phyloP scores from a whole-genome alignment of 2,113 vertebrate species.

The Planiliza haematocheilus region DNA sequence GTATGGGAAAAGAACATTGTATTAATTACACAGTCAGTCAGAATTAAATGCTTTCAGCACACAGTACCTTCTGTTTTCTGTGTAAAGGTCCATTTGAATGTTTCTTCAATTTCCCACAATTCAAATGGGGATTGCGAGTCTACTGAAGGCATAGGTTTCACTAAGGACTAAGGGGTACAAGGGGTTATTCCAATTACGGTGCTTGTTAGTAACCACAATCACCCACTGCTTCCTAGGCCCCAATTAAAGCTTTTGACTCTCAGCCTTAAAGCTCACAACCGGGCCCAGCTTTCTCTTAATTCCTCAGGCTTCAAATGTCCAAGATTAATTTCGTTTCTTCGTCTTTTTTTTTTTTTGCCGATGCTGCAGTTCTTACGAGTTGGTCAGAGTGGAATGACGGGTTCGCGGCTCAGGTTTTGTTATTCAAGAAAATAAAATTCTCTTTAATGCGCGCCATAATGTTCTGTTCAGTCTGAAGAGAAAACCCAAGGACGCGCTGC shows the following conservation, averaged over 20 bases:
- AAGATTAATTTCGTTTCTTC: not conserved
- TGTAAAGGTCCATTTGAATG: conserved; percentile 5
- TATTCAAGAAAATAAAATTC: not conserved
- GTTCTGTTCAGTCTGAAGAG: too few relatives aligned
- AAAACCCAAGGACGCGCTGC: too few relatives aligned
- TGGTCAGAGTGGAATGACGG: too few relatives aligned
- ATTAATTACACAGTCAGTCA: not conserved
- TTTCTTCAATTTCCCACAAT: conserved; percentile 3
- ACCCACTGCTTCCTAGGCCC: not conserved
- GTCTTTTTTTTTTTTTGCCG: not conserved
- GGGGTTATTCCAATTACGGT: not conserved
- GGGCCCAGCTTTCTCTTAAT: not conserved
- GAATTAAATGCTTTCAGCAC: not conserved
- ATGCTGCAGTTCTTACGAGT: too few relatives aligned
- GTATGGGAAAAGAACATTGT: not conserved
- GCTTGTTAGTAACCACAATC: conserved; percentile 10
- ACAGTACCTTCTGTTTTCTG: not conserved
- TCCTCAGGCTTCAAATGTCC: not conserved
- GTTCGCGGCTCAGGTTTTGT: too few relatives aligned
- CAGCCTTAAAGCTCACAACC: not conserved
- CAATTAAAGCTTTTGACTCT: conserved; percentile 17
- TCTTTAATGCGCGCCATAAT: not conserved
- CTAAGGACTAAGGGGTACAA: not conserved
- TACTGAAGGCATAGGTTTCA: conserved; percentile 4
- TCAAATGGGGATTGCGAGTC: not conserved